A percentile compares a stretch with the other conserved stretches of the same genome.
Evolutionary conservation across 2,113 vertebrate species (phyloP).

Genomic region (Cichladusa arquata): DNA sequence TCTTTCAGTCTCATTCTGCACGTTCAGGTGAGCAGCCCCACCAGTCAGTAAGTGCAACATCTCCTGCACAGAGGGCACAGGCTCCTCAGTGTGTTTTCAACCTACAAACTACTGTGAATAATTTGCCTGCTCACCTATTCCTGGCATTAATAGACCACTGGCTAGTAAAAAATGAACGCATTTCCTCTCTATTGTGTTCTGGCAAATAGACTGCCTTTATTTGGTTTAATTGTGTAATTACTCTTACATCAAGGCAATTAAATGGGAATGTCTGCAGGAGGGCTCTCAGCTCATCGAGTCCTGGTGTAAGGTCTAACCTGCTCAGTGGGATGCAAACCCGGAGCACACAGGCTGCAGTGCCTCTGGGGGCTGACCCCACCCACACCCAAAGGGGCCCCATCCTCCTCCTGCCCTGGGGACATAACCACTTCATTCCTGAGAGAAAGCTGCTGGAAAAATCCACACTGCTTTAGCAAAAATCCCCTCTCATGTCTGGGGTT

Average conservation of each 20-base stretch:
- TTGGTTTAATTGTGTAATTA: slow-evolving; percentile 33
- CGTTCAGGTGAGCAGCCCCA: not conserved
- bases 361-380: not conserved
- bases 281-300: not conserved
- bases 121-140: not conserved
- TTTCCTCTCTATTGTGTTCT: not conserved
- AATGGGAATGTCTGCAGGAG: not conserved
- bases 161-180: not conserved
- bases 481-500: fast-evolving
- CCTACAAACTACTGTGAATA: not conserved
- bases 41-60: not conserved
- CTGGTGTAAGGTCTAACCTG: not conserved
- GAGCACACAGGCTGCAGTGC: not conserved
- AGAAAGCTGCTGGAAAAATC: not conserved
- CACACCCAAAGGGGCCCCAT: not conserved
- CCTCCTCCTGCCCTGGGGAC: not conserved
- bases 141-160: not conserved
- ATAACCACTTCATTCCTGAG: not conserved
- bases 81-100: not conserved
- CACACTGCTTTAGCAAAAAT: not conserved
- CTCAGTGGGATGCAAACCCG: not conserved
- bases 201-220: not conserved
- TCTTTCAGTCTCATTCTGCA: not conserved
- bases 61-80: not conserved
- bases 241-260: slow-evolving; percentile 21